Evolutionary conservation across 2,797 vertebrate species (phyloP).

Genomic region (Sebastes oblongus): DNA sequence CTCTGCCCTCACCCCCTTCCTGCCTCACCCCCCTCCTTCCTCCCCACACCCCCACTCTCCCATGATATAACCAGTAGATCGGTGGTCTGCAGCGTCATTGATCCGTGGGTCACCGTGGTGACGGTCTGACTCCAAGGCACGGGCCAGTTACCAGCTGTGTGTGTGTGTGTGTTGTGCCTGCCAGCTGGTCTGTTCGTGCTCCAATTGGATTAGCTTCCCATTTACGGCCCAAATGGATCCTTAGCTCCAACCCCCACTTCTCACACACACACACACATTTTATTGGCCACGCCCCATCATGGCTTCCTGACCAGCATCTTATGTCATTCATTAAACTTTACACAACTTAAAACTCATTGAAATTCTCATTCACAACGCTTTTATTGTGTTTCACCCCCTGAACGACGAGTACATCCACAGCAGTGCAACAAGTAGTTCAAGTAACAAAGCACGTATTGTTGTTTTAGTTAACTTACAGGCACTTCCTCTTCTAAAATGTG

Average conservation of each 20-base stretch:
- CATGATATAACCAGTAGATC: slow-evolving; percentile 55
- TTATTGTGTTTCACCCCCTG: background rate
- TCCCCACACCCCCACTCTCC: background rate
- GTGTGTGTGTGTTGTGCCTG: slow-evolving; percentile 59
- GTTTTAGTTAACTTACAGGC: slow-evolving; percentile 11
- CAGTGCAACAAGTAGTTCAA: background rate
- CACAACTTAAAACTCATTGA: background rate
- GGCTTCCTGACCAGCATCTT: slow-evolving; percentile 20
- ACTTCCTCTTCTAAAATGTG: slow-evolving; percentile 31
- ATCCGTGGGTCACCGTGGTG: slow-evolving; percentile 75
- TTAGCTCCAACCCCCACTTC: slow-evolving; percentile 45
- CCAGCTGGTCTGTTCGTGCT: slow-evolving; percentile 78
- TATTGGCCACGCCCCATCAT: slow-evolving; percentile 19
- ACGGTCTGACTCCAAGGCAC: slow-evolving; percentile 67
- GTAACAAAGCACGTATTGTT: background rate
- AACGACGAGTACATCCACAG: background rate
- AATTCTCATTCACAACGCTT: background rate
- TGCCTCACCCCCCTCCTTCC: slow-evolving; percentile 1
- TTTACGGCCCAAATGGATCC: slow-evolving; percentile 78
- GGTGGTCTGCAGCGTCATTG: slow-evolving; percentile 73
- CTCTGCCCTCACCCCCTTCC: slow-evolving; percentile 19
- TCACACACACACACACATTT: slow-evolving; percentile 21
- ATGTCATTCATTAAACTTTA: slow-evolving; percentile 10
- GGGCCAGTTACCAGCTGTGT: slow-evolving; percentile 75
- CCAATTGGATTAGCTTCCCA: slow-evolving; percentile 81